Percentiles rank a stretch among this genome's conserved stretches.
phyloP scores from a whole-genome alignment of 2,797 vertebrate species.

The Kryptopterus vitreolus region DNA sequence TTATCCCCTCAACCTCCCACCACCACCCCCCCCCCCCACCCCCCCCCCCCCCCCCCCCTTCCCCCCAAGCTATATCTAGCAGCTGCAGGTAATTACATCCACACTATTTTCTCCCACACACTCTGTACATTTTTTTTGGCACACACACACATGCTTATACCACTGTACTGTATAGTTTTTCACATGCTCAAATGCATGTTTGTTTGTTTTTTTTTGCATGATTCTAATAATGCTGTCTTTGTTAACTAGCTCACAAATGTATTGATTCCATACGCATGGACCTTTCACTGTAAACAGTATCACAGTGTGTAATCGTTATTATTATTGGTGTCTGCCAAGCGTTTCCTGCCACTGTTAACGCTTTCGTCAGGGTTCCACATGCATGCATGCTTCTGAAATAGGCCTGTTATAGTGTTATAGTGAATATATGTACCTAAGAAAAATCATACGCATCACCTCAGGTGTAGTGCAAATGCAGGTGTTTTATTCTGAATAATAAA shows the following conservation, averaged over 20 bases:
- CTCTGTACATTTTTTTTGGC: conserved; percentile 40
- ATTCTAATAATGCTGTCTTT: not conserved
- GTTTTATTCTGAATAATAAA: no score
- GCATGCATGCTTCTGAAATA: not conserved
- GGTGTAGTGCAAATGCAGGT: no score
- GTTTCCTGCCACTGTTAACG: no score
- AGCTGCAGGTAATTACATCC: conserved; percentile 72
- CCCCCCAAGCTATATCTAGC: conserved; percentile 61
- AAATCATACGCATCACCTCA: no score
- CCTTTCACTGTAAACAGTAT: no score
- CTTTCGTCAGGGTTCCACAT: not conserved
- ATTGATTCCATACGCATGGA: not conserved
- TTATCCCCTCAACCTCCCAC: conserved; percentile 62
- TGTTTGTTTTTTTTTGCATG: not conserved
- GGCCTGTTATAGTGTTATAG: no score
- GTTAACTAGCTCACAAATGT: no score
- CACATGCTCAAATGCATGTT: not conserved
- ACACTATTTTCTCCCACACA: conserved; percentile 48
- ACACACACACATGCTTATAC: conserved; percentile 6
- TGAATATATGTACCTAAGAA: not conserved
- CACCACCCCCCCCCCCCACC: conserved; percentile 47
- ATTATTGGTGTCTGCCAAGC: not conserved
- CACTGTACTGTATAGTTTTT: not conserved
- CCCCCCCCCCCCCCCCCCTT: conserved; percentile 52
- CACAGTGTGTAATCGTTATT: not conserved